Base-by-base conservation (phyloP, 2,888 invertebrate species). In the Sycophila texana region DNA sequence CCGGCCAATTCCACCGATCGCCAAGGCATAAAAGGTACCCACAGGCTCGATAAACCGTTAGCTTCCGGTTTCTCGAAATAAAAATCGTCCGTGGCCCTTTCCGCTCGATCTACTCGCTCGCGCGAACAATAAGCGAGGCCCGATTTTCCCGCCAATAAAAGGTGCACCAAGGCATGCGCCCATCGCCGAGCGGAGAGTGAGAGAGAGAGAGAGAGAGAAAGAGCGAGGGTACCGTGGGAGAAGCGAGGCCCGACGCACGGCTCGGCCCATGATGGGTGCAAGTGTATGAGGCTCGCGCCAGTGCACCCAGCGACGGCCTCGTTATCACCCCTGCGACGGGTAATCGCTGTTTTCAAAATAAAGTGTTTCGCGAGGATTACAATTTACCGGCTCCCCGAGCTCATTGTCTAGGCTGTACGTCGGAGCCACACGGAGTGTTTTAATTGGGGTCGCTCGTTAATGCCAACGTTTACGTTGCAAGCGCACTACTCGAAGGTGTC, bases 71-170 rank as follows among this genome's bases (percentile, higher is more conserved):
- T 73, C 26, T 20, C 68, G 18, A 49, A 65, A 65, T 30, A 55
- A 55, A 68, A 68, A 55, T 55, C 55, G 39, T n/a, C n/a, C n/a
- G n/a, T n/a, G n/a, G n/a, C 55, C 79, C 84, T 86, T 88, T 87
- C 85, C 86, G 85, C 86, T 86, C 87, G 86, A 88, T 88, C 86
- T 85, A 88, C 86, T 87, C 63, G 26, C 47, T 39, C 63, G 55
- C 72, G 51, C 57, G 49, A 86, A 86, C 86, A 84, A 55, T 55
- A n/a, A 14, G 55, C 10, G 30, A 16, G 22, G 30, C 10, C 83
- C 83, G 84, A 67, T 68, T 87, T 88, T 87, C 85, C 85, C 86
- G 85, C 83, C 85, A 84, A 88, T 88, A 87, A 88, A 88, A 87
- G 88, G 86, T 87, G 87, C 87, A 87, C 83, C 85, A 86, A 86